phyloP scores from a whole-genome alignment of 2,113 vertebrate genomes.

The Arizona elegans region DNA sequence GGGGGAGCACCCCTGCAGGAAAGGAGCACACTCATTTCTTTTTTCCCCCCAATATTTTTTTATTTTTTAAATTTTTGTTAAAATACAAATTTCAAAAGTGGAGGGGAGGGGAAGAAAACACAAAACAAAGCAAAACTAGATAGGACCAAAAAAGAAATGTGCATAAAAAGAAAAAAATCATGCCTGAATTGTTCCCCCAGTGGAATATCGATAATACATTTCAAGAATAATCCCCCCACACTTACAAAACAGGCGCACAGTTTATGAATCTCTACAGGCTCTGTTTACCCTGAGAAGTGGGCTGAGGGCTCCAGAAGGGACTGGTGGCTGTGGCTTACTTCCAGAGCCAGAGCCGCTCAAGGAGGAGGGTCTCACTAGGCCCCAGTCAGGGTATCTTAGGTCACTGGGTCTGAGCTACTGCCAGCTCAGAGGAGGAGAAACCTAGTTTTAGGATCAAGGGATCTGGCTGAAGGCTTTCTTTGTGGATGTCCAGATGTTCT shows the following conservation, averaged over 20 bases:
- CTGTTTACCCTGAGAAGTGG: background rate
- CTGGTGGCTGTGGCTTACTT: background rate
- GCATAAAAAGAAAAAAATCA: too few species aligned
- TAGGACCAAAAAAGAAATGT: too few species aligned
- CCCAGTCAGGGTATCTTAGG: background rate
- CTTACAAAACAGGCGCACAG: too few species aligned
- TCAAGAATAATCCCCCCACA: too few species aligned
- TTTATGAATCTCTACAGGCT: too few species aligned
- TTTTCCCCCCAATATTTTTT: too few species aligned
- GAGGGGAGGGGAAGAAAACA: too few species aligned
- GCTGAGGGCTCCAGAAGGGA: background rate
- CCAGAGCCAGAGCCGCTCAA: background rate
- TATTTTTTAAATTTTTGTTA: too few species aligned
- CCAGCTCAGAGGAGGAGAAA: background rate
- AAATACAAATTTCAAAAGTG: too few species aligned
- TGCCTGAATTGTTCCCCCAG: too few species aligned
- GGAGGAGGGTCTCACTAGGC: background rate
- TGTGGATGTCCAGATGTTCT: background rate
- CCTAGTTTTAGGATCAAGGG: background rate
- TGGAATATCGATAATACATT: too few species aligned
- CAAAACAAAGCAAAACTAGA: too few species aligned
- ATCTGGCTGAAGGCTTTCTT: background rate
- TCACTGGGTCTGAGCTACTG: background rate
- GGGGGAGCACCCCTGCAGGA: background rate
- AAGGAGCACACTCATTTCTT: background rate